Percentiles rank a stretch among this genome's conserved stretches.
Evolutionary conservation across 2,888 invertebrate species (phyloP).

Genomic region (Malachius bipustulatus): DNA sequence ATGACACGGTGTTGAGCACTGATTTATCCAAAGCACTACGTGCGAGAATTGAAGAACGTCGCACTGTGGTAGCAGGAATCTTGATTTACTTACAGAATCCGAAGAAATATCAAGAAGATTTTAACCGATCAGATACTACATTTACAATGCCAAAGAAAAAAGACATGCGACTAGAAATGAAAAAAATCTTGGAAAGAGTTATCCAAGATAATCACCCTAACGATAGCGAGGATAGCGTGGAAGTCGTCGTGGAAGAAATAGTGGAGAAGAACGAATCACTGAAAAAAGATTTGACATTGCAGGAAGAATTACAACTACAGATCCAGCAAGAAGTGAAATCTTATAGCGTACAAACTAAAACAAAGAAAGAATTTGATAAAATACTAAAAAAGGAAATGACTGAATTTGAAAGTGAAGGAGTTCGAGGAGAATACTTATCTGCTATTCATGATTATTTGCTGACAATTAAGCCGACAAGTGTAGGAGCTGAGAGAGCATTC

Average conservation of each 20-base stretch:
- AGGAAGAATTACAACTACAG: slow-evolving; percentile 16
- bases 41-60: slow-evolving; percentile 13
- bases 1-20: slow-evolving; percentile 3
- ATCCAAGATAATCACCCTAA: slow-evolving; percentile 4
- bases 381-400: slow-evolving; percentile 13
- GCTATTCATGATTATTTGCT: slow-evolving; percentile 2
- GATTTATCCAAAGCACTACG: slow-evolving; percentile 2
- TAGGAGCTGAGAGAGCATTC: slow-evolving; percentile 2
- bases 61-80: slow-evolving; percentile 12
- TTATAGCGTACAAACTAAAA: slow-evolving; percentile 13
- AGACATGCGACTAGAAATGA: slow-evolving; percentile 6
- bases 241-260: slow-evolving; percentile 5
- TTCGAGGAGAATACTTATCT: slow-evolving; percentile 3
- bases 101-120: slow-evolving; percentile 13
- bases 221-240: neutral
- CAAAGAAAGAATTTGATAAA: slow-evolving; percentile 13
- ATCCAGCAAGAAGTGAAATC: slow-evolving; percentile 13
- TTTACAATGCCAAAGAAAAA: slow-evolving; percentile 7
- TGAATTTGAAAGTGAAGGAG: slow-evolving; percentile 6
- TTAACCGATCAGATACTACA: slow-evolving; percentile 5
- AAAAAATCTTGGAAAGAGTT: slow-evolving; percentile 5
- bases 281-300: slow-evolving; percentile 11
- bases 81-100: slow-evolving; percentile 16
- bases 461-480: slow-evolving; percentile 3
- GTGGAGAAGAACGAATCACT: slow-evolving; percentile 10